Evolutionary conservation across 2,797 vertebrate genomes (phyloP).

Genomic region (Lemur catta): DNA sequence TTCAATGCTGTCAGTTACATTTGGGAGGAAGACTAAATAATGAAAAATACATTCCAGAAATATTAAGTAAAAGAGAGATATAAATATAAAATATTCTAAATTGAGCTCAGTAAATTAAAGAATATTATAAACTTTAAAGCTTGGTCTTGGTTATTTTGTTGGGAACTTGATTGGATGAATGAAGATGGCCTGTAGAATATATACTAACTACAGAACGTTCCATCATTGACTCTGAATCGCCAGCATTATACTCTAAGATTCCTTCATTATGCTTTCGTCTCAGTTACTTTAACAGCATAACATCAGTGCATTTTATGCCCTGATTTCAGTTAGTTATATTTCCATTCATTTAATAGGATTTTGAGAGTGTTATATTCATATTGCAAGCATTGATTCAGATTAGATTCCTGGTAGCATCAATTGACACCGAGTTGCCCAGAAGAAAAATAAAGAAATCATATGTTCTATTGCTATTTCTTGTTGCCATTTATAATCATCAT

Average conservation of each 20-base stretch:
- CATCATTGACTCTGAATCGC: background rate
- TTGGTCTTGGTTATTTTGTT: background rate
- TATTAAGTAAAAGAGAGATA: background rate
- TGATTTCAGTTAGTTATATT: constrained; percentile 1
- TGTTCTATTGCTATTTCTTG: constrained; percentile 25
- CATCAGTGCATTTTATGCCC: background rate
- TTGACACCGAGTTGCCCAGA: background rate
- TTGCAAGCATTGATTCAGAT: background rate
- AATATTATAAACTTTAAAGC: background rate
- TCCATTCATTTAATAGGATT: background rate
- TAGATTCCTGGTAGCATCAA: constrained; percentile 1
- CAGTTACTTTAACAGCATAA: background rate
- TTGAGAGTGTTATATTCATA: constrained; percentile 23
- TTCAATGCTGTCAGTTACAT: background rate
- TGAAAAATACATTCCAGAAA: background rate
- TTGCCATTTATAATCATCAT: background rate
- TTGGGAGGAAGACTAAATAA: background rate
- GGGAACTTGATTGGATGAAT: background rate
- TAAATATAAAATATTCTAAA: constrained; percentile 20
- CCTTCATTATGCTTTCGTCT: background rate
- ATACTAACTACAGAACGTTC: background rate
- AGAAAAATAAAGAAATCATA: constrained; percentile 24
- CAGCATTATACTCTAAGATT: background rate
- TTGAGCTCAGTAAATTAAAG: background rate
- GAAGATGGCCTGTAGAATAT: background rate